These are phyloP conservation scores for Crotalus tigris DNA, from an alignment of 2,113 vertebrate genomes.

Conservation along the genomic window DNA sequence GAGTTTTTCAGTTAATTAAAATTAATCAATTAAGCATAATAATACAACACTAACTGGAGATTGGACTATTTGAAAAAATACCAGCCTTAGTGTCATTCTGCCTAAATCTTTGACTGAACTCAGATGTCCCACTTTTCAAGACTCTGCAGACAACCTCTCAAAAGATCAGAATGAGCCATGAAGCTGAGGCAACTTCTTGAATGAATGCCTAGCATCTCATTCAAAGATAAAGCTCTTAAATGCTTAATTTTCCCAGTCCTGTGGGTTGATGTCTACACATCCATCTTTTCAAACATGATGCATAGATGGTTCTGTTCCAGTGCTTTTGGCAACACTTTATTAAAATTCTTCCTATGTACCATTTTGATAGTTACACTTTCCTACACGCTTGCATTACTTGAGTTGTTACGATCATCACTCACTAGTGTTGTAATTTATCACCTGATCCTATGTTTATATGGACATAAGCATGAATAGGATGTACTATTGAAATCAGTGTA, in stretches of 20 bases:
- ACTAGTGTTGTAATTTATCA: neutral
- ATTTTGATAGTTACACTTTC: neutral
- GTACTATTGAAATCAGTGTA: neutral
- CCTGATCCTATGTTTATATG: neutral
- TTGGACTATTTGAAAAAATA: neutral
- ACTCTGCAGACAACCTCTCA: neutral
- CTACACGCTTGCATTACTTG: neutral
- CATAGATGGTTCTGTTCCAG: neutral
- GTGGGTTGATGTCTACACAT: neutral
- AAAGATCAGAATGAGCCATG: neutral
- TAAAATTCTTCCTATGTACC: neutral
- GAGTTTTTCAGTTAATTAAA: neutral
- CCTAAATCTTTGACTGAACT: neutral
- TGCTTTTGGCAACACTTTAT: neutral
- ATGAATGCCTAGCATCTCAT: neutral
- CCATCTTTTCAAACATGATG: neutral
- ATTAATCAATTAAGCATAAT: neutral
- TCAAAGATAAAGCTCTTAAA: neutral
- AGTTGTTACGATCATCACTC: neutral
- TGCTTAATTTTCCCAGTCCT: neutral
- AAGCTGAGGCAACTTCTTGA: neutral
- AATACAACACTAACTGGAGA: neutral
- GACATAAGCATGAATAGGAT: neutral
- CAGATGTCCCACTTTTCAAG: neutral
- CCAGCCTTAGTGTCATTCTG: neutral